These are phyloP conservation scores for Andricus grossulariae DNA, from an alignment of 1,140 invertebrate species.

Conservation along the genomic window DNA sequence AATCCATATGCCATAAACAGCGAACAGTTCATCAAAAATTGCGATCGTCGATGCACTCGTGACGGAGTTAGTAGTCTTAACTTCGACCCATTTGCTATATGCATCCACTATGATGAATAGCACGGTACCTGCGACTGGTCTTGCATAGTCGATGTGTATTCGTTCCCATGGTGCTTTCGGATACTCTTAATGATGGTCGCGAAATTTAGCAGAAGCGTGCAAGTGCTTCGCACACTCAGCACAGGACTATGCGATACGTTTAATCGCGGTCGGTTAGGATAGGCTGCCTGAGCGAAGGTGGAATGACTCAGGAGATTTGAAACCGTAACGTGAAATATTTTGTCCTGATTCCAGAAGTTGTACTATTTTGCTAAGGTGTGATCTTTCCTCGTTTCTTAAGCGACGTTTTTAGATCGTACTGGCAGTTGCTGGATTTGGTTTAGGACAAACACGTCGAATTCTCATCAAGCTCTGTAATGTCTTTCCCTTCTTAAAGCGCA, in stretches of 20 bases:
- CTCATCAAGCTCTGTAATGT: constrained; percentile 43
- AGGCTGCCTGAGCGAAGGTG: constrained; percentile 44
- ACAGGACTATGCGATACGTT: constrained; percentile 73
- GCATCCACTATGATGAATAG: constrained; percentile 73
- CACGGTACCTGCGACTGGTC: constrained; percentile 63
- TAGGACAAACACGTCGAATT: constrained; percentile 52
- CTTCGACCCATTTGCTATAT: constrained; percentile 71
- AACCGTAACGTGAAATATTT: too few relatives aligned
- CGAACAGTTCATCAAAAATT: constrained; percentile 52
- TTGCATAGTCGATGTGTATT: constrained; percentile 74
- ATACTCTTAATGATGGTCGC: constrained; percentile 46
- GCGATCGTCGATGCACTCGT: constrained; percentile 46
- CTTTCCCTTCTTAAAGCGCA: constrained; percentile 20
- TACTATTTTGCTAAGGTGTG: too few relatives aligned
- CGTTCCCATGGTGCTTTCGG: constrained; percentile 63
- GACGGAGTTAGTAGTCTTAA: constrained; percentile 39
- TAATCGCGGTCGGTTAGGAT: constrained; percentile 64
- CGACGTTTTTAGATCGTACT: too few relatives aligned
- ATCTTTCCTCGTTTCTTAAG: too few relatives aligned
- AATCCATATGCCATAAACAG: constrained; percentile 47
- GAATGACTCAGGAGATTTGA: too few relatives aligned
- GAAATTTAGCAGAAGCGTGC: constrained; percentile 64
- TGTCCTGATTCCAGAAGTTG: too few relatives aligned
- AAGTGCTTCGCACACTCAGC: constrained; percentile 73
- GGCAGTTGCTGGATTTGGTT: too few relatives aligned